Percentiles rank a stretch among this genome's conserved stretches.
Conservation (phyloP, 2,888 invertebrate genomes). For the Physocephala rufipes region DNA sequence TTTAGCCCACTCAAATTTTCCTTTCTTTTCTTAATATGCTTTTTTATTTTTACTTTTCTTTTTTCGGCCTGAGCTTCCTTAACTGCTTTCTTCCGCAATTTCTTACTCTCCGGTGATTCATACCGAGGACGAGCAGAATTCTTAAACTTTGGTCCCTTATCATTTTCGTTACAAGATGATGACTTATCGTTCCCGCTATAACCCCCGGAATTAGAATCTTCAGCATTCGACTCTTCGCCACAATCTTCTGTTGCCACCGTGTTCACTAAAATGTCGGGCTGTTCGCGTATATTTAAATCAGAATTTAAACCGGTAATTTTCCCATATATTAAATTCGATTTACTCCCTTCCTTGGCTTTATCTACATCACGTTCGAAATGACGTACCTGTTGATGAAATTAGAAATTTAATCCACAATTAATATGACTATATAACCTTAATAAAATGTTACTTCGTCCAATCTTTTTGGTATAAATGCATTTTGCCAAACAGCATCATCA, state of each 20-base stretch:
- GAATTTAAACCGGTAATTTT: conserved; percentile 86
- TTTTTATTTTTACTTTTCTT: conserved; percentile 88
- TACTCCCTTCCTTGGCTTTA: conserved; percentile 78
- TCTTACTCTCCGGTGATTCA: conserved; percentile 83
- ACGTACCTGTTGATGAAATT: conserved; percentile 71
- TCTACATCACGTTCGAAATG: conserved; percentile 87
- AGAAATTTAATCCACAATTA: neutral
- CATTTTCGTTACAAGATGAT: conserved; percentile 28
- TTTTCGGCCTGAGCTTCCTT: conserved; percentile 90
- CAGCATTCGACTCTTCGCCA: no score
- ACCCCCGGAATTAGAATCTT: conserved; percentile 38
- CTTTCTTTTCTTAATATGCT: conserved; percentile 91
- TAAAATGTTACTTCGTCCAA: conserved; percentile 78
- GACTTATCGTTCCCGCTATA: conserved; percentile 45
- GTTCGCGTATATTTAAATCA: conserved; percentile 78
- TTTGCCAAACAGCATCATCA: conserved; percentile 93
- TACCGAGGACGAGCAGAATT: conserved; percentile 76
- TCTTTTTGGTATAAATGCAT: conserved; percentile 91
- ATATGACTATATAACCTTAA: neutral
- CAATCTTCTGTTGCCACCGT: neutral
- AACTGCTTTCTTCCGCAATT: conserved; percentile 85
- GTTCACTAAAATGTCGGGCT: conserved; percentile 70
- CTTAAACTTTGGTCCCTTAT: conserved; percentile 69
- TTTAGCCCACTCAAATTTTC: conserved; percentile 70
- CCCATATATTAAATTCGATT: conserved; percentile 81